Evolutionary conservation across 2,888 invertebrate species (phyloP).

Genomic region (Drosophila melanosoma): DNA sequence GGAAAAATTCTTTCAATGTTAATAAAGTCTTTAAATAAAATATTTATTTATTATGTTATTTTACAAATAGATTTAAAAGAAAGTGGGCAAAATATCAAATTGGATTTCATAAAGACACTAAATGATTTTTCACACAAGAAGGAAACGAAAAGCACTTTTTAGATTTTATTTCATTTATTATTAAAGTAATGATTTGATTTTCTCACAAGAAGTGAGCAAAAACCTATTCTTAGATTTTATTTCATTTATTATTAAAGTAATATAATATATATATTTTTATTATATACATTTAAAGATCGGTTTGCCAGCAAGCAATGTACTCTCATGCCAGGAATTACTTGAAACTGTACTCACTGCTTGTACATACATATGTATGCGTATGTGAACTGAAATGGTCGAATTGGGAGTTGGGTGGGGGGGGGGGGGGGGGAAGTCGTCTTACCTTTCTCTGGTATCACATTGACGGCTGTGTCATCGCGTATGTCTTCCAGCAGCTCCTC

Average conservation of each 20-base stretch:
- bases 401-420: not conserved
- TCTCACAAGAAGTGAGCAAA: not conserved
- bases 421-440: constrained; percentile 53
- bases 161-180: not conserved
- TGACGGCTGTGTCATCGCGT: constrained; percentile 84
- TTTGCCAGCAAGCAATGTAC: not conserved
- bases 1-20: no score
- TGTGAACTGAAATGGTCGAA: constrained; percentile 4
- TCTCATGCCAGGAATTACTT: not conserved
- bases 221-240: not conserved
- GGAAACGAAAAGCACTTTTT: not conserved
- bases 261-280: not conserved
- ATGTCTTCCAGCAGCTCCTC: constrained; percentile 85
- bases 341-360: no score
- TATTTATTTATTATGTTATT: not conserved
- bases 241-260: not conserved
- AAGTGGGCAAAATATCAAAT: not conserved
- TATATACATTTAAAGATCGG: not conserved
- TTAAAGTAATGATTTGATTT: not conserved
- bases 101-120: not conserved
- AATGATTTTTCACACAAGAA: not conserved
- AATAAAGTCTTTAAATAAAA: not conserved
- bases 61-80: not conserved
- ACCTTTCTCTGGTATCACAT: constrained; percentile 85
- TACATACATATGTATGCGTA: not conserved